Conservation (phyloP, 1,140 invertebrate species). For the Leguminivora glycinivorella region DNA sequence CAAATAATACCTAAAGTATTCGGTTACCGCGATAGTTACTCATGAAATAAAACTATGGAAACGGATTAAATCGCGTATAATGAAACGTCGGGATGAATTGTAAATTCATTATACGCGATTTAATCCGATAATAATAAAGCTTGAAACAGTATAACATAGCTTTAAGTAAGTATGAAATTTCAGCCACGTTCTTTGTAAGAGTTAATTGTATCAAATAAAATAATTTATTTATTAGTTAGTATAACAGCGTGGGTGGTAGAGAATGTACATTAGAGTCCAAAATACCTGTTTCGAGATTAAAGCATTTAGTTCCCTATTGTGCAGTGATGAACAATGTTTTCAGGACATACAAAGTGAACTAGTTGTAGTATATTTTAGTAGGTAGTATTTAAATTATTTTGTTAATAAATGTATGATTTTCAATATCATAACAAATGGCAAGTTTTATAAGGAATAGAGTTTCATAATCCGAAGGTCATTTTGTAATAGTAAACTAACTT, state of each 20-base stretch:
- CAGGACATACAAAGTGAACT: constrained; percentile 39
- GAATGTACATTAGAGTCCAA: constrained; percentile 65
- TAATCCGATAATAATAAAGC: too few relatives aligned
- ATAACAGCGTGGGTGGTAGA: constrained; percentile 48
- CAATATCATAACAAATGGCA: background rate
- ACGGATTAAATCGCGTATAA: too few relatives aligned
- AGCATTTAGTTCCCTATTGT: constrained; percentile 74
- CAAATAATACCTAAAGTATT: too few relatives aligned
- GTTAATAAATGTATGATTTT: background rate
- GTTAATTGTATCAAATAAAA: constrained; percentile 32
- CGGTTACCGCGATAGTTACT: too few relatives aligned
- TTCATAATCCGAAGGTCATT: background rate
- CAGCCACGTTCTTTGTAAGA: constrained; percentile 17
- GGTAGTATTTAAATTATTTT: background rate
- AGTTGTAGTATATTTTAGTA: background rate
- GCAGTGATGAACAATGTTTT: constrained; percentile 47
- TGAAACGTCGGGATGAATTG: too few relatives aligned
- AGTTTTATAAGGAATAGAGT: too few relatives aligned
- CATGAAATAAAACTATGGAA: too few relatives aligned
- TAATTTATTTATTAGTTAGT: constrained; percentile 29
- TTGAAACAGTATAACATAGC: background rate
- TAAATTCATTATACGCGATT: too few relatives aligned
- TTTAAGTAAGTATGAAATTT: background rate
- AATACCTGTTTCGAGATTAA: constrained; percentile 77
- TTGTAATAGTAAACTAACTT: background rate